Conservation (phyloP, 2,113 vertebrate species). For the Siniperca chuatsi region DNA sequence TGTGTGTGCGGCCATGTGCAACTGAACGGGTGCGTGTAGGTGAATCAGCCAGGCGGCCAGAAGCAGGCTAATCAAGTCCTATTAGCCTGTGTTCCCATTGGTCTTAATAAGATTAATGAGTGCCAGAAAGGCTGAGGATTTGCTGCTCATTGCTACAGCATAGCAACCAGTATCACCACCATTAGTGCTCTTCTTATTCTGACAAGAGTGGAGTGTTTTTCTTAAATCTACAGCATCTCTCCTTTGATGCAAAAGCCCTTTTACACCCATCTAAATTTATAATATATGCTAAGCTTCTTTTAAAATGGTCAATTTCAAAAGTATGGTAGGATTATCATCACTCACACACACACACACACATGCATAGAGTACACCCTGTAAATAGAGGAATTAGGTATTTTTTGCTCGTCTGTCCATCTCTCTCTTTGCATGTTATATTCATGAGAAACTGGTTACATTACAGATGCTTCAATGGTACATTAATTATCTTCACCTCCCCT, state of each 20-base stretch:
- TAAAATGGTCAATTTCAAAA: neutral
- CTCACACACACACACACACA: neutral
- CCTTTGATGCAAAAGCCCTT: neutral
- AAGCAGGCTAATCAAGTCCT: constrained; percentile 72
- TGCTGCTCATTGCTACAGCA: constrained; percentile 40
- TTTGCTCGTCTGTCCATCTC: constrained; percentile 3
- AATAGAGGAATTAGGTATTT: constrained; percentile 10
- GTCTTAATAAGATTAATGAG: constrained; percentile 78
- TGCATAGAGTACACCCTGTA: neutral
- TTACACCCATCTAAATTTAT: neutral
- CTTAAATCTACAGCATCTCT: neutral
- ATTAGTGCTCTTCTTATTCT: neutral
- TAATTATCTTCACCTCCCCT: constrained; percentile 1
- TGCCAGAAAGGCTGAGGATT: constrained; percentile 58
- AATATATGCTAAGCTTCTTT: neutral
- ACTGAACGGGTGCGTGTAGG: constrained; percentile 29
- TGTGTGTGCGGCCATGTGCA: constrained; percentile 17
- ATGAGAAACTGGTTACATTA: constrained; percentile 8
- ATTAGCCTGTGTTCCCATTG: constrained; percentile 72
- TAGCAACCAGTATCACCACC: constrained; percentile 6
- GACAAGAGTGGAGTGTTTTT: neutral
- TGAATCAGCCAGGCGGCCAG: constrained; percentile 66
- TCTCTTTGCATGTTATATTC: neutral
- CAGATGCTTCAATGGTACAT: neutral
- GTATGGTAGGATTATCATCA: neutral